Evolutionary conservation across 2,797 vertebrate species (phyloP).

Genomic region (Argyrosomus regius): DNA sequence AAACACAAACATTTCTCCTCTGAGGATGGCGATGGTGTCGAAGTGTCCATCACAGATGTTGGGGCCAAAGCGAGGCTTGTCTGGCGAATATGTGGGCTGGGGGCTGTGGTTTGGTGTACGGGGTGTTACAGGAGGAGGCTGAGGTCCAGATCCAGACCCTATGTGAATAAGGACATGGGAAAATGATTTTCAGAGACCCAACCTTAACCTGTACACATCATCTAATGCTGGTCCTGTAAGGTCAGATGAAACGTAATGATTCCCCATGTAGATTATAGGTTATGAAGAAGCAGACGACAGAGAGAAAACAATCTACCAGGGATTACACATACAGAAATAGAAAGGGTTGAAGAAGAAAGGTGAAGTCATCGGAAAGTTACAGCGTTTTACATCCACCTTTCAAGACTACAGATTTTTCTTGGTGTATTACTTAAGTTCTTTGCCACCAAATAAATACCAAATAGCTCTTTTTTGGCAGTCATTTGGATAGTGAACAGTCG

Average conservation of each 20-base stretch:
- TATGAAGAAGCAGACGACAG: neutral
- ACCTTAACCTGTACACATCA: neutral
- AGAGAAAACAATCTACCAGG: neutral
- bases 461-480: neutral
- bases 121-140: conserved; percentile 77
- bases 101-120: conserved; percentile 67
- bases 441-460: neutral
- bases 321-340: neutral
- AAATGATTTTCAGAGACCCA: neutral
- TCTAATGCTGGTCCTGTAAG: neutral
- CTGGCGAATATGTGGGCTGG: conserved; percentile 74
- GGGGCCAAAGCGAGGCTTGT: conserved; percentile 86
- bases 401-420: neutral
- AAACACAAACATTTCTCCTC: conserved; percentile 96
- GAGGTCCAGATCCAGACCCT: conserved; percentile 79
- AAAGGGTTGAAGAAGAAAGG: neutral
- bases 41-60: conserved; percentile 94
- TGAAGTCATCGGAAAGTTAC: neutral
- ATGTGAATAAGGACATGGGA: conserved; percentile 4
- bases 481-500: neutral
- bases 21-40: conserved; percentile 90
- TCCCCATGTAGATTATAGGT: neutral
- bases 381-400: neutral
- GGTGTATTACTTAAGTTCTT: neutral
- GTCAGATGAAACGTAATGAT: neutral